Evolutionary conservation across 2,888 invertebrate species (phyloP).

Genomic region (Drosophila lutescens): DNA sequence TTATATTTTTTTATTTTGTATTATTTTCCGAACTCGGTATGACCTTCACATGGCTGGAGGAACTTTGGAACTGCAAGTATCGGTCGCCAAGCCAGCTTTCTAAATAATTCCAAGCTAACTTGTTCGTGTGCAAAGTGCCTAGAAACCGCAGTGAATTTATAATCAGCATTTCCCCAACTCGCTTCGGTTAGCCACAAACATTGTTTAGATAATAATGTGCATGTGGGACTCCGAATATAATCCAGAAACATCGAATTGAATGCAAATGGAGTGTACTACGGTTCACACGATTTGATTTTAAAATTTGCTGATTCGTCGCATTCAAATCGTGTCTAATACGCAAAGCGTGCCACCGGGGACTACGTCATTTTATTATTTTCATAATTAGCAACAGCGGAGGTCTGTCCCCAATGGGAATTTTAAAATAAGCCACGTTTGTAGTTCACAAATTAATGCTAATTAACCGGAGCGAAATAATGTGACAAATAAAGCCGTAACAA

Average conservation of each 20-base stretch:
- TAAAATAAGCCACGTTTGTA: slow-evolving; percentile 19
- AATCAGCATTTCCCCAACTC: slow-evolving; percentile 24
- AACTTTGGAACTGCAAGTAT: slow-evolving; percentile 37
- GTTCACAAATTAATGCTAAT: slow-evolving; percentile 20
- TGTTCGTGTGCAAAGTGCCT: slow-evolving; percentile 55
- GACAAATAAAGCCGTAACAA: background rate
- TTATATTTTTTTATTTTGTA: background rate
- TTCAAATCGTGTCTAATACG: slow-evolving; percentile 1
- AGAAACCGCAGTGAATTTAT: slow-evolving; percentile 55
- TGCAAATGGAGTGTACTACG: background rate
- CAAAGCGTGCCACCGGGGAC: slow-evolving; percentile 17
- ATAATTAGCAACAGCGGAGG: slow-evolving; percentile 13
- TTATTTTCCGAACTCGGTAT: background rate
- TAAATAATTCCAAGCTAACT: slow-evolving; percentile 27
- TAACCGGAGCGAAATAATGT: background rate
- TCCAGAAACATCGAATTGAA: slow-evolving; percentile 18
- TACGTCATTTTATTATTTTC: slow-evolving; percentile 16
- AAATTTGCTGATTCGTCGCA: background rate
- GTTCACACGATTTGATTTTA: background rate
- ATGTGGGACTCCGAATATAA: background rate
- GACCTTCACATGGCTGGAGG: slow-evolving; percentile 52
- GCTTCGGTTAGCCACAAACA: slow-evolving; percentile 44
- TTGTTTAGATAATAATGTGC: slow-evolving; percentile 10
- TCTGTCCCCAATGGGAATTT: slow-evolving; percentile 5
- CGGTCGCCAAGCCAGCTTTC: background rate